Evolutionary conservation across 1,140 invertebrate genomes (phyloP), one percentile per base, ranked within the genome.

Genomic region (Zelostemma sp.): DNA sequence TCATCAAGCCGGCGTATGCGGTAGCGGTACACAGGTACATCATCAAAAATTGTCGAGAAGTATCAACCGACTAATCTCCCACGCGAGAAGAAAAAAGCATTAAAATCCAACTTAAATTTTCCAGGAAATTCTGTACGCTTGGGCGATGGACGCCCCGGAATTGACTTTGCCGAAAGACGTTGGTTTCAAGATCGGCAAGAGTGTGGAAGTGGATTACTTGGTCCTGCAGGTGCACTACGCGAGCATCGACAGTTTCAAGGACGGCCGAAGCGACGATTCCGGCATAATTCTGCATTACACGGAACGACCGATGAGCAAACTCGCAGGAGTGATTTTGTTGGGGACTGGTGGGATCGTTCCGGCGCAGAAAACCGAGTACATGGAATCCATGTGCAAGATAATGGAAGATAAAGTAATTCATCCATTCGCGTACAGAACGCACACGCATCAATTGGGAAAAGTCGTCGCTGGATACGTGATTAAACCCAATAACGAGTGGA

Each of bases 151-250:
- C 85, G 97, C 98, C 0, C 95, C 96, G 1, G 88, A 88, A 25
- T 86, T 99, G 3, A 82, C 90, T 38, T 81, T 99, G 46, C 98
- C 98, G 0, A 83, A 93, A 56, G 94, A 92, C 75, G 94, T 96
- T 11, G 90, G 89, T 31, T 96, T 96, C 73, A 92, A 93, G 78
- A 90, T 95, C 17, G 93, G 93, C 0, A 88, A 88, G 45, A 86
- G 89, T 58, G 92, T 92, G 1, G 79, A 87, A 2, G 92, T 93
- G 38, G 89, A 93, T 58, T 95, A 94, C 80, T 83, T 95, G 17
- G 93, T 95, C 0, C 83, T 99, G 1, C 97, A 99, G 87, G 94
- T 99, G 1, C 97, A 99, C 84, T 99, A 99, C 81, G 89, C 91
- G 0, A 86, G 90, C 55, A 89, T 93, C 49, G 87, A 91, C 5